Evolutionary conservation across 1,140 invertebrate species (phyloP).

Genomic region (Microplitis demolitor): DNA sequence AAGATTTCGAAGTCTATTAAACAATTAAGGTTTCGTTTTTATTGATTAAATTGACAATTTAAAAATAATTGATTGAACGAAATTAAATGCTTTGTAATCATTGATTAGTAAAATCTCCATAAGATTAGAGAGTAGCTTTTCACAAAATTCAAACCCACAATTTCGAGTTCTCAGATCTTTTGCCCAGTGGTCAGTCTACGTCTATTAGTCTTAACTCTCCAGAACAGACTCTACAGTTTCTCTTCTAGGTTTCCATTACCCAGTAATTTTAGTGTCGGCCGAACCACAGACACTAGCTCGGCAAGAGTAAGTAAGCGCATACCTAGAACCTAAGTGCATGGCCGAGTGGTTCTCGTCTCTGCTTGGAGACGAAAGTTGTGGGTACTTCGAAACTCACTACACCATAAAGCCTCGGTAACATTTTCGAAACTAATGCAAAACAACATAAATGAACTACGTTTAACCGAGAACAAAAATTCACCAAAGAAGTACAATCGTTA

Average conservation of each 20-base stretch:
- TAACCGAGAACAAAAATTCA: neutral
- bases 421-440: conserved; percentile 16
- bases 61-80: too few species aligned
- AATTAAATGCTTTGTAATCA: neutral
- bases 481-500: neutral
- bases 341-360: conserved; percentile 15
- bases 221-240: conserved; percentile 2
- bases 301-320: conserved; percentile 2
- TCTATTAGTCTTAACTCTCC: conserved; percentile 4
- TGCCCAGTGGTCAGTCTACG: neutral
- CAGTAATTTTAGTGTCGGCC: conserved; percentile 5
- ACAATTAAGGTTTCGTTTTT: too few species aligned
- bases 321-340: conserved; percentile 17
- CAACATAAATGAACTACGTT: conserved; percentile 1
- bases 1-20: too few species aligned
- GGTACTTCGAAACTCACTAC: conserved; percentile 26
- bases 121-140: neutral
- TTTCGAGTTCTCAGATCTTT: neutral
- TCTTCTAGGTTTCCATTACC: conserved; percentile 5
- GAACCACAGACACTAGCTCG: conserved; percentile 6
- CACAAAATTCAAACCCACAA: neutral
- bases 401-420: conserved; percentile 22
- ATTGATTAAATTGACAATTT: too few species aligned
- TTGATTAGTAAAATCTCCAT: neutral
- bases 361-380: conserved; percentile 22